Conservation (phyloP, 2,113 vertebrate species). For the Psilopogon haemacephalus region DNA sequence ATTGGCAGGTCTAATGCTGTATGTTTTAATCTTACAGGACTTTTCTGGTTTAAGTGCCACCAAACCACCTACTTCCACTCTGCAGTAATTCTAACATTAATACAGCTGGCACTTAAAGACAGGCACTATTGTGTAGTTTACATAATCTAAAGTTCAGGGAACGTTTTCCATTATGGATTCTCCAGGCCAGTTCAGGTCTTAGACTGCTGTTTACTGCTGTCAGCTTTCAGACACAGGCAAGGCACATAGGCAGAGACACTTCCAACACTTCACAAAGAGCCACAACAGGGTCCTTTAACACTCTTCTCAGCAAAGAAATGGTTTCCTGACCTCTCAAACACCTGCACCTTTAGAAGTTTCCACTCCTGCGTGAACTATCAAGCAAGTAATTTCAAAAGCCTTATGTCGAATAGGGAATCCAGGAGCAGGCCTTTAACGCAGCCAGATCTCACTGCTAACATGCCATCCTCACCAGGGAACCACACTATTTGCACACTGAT, state of each 20-base stretch:
- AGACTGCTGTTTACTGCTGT: neutral
- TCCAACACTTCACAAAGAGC: neutral
- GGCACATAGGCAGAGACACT: neutral
- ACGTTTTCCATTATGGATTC: accelerated
- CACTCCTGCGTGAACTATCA: neutral
- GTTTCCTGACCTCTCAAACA: neutral
- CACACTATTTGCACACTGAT: constrained; percentile 24
- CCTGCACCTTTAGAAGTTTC: neutral
- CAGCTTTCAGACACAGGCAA: neutral
- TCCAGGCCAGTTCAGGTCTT: neutral
- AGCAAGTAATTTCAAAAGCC: neutral
- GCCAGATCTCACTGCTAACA: neutral
- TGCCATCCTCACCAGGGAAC: accelerated
- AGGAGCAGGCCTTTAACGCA: neutral
- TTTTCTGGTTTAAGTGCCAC: neutral
- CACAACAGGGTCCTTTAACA: accelerated
- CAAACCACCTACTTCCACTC: neutral
- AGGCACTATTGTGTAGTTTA: accelerated
- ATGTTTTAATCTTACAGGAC: neutral
- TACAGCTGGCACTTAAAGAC: neutral
- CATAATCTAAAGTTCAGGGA: neutral
- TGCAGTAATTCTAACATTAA: neutral
- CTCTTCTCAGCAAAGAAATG: neutral
- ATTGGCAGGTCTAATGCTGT: neutral
- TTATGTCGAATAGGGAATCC: neutral